Conservation (phyloP, 2,797 vertebrate genomes). For the Platyrinchus mystaceus region DNA sequence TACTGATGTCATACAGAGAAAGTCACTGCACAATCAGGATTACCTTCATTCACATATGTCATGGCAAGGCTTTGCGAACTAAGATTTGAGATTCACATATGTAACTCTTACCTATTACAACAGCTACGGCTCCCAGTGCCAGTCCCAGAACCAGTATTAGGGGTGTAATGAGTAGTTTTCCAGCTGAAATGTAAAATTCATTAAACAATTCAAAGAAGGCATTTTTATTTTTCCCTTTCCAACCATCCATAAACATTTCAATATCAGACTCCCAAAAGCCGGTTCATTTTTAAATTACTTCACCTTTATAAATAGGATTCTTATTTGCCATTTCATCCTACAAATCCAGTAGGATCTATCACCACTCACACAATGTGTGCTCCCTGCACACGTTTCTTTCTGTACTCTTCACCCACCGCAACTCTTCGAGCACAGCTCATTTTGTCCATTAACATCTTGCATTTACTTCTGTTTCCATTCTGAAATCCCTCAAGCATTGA, state of each 20-base stretch:
- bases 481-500: not conserved
- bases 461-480: conserved; percentile 29
- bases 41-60: not conserved
- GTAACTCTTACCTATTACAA: conserved; percentile 89
- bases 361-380: not conserved
- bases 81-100: not conserved
- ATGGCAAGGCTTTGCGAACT: too few species aligned
- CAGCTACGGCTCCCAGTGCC: conserved; percentile 90
- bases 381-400: not conserved
- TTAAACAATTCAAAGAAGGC: not conserved
- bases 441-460: not conserved
- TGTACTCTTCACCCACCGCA: not conserved
- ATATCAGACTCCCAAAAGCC: not conserved
- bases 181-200: conserved; percentile 81
- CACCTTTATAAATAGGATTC: not conserved
- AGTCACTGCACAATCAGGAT: not conserved
- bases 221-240: not conserved
- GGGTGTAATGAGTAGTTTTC: conserved; percentile 92
- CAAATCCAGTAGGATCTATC: not conserved
- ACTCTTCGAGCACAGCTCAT: not conserved
- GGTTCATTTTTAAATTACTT: not conserved
- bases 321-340: not conserved
- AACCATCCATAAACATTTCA: not conserved
- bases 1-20: not conserved
- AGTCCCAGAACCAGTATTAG: conserved; percentile 90